These are phyloP conservation scores for Puntigrus tetrazona DNA, from an alignment of 2,113 vertebrate genomes.

Conservation along the genomic window DNA sequence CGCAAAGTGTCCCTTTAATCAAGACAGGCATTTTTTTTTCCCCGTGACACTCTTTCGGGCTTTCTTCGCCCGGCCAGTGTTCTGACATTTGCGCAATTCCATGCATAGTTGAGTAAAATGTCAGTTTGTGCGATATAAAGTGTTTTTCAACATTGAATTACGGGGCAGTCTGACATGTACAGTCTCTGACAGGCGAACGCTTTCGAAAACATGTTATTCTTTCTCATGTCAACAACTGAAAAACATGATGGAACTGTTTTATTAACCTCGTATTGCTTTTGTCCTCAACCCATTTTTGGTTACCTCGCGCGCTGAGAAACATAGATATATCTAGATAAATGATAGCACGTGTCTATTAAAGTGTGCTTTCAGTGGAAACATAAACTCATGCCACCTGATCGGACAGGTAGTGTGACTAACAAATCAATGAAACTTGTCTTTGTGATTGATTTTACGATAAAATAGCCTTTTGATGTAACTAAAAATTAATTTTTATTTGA, in stretches of 20 bases:
- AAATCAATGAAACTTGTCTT: conserved; percentile 11
- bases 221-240: conserved; percentile 29
- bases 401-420: background rate
- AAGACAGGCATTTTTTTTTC: background rate
- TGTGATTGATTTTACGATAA: background rate
- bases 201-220: conserved; percentile 7
- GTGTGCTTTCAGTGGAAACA: background rate
- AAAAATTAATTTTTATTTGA: no score
- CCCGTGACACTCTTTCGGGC: conserved; percentile 20
- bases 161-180: conserved; percentile 25
- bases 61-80: conserved; percentile 28
- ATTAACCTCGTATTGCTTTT: conserved; percentile 33
- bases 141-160: conserved; percentile 11
- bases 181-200: conserved; percentile 14
- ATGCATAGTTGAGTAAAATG: conserved; percentile 52
- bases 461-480: no score
- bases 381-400: background rate
- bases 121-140: conserved; percentile 34
- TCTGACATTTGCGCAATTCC: conserved; percentile 51
- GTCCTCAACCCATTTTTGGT: conserved; percentile 7
- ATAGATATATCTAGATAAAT: conserved; percentile 24
- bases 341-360: conserved; percentile 13
- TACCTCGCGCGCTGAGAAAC: conserved; percentile 20
- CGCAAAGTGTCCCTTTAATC: conserved; percentile 61
- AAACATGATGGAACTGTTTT: conserved; percentile 39